A percentile compares a stretch with the other conserved stretches of the same genome.
phyloP scores from a whole-genome alignment of 2,113 vertebrate species.

The Lycocorax pyrrhopterus region DNA sequence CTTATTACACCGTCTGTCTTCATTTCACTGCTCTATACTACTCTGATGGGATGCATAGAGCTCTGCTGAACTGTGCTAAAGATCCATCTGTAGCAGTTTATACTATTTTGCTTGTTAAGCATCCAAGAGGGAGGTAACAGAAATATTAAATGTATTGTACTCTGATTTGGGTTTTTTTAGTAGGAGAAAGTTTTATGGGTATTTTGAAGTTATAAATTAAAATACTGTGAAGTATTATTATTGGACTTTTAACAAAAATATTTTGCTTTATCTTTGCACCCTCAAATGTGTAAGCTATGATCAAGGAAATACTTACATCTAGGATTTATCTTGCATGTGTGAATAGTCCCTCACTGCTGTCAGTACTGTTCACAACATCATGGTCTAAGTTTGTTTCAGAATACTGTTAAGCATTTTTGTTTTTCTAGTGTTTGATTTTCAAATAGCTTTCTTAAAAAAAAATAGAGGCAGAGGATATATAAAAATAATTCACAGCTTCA shows the following conservation, averaged over 20 bases:
- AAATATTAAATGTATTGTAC: not conserved
- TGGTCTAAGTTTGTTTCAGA: not conserved
- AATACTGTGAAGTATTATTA: not conserved
- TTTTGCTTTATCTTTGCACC: not conserved
- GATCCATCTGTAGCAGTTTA: not conserved
- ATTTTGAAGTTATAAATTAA: not conserved
- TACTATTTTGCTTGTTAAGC: not conserved
- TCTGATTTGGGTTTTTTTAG: not conserved
- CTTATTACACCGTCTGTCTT: slow-evolving; percentile 12
- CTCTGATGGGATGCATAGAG: slow-evolving; percentile 33
- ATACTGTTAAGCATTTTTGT: not conserved
- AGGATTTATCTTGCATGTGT: not conserved
- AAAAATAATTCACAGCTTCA: slow-evolving; percentile 28
- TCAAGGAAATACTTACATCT: not conserved
- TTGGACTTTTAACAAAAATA: not conserved
- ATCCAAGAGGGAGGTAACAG: not conserved
- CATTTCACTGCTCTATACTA: slow-evolving; percentile 7
- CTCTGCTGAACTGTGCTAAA: not conserved
- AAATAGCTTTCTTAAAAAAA: not conserved
- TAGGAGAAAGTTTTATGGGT: not conserved
- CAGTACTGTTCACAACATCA: not conserved
- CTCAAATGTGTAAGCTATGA: not conserved
- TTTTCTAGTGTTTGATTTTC: not conserved
- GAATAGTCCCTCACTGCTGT: not conserved
- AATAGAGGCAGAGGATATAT: not conserved